These are phyloP conservation scores for Heliconius ethilla DNA, from an alignment of 2,888 invertebrate genomes.

Conservation along the genomic window DNA sequence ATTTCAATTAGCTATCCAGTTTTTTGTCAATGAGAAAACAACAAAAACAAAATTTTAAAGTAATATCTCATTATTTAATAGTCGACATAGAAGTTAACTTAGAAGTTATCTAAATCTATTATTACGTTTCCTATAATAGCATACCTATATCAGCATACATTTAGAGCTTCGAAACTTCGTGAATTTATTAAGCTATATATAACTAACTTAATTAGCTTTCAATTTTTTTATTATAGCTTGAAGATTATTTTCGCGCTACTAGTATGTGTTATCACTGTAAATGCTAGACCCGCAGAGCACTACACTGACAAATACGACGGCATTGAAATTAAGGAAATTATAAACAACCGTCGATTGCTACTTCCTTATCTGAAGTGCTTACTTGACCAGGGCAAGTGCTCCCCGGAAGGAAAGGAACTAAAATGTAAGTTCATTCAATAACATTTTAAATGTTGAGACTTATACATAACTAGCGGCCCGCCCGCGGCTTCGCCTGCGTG, in stretches of 20 bases:
- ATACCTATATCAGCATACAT: too few species aligned
- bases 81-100: too few species aligned
- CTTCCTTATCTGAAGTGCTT: slow-evolving; percentile 85
- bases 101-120: too few species aligned
- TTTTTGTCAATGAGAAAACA: too few species aligned
- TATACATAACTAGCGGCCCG: neutral
- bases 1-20: too few species aligned
- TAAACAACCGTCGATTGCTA: slow-evolving; percentile 83
- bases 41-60: too few species aligned
- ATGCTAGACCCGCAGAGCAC: slow-evolving; percentile 51
- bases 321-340: slow-evolving; percentile 84
- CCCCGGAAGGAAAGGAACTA: slow-evolving; percentile 85
- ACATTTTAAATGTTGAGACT: neutral
- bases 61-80: too few species aligned
- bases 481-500: too few species aligned
- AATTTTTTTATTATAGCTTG: neutral
- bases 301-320: slow-evolving; percentile 86
- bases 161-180: too few species aligned
- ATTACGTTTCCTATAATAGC: too few species aligned
- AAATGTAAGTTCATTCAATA: slow-evolving; percentile 82
- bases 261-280: slow-evolving; percentile 26
- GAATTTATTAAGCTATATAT: too few species aligned
- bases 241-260: neutral
- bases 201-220: too few species aligned
- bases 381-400: slow-evolving; percentile 83